Evolutionary conservation across 2,888 invertebrate genomes (phyloP).

Genomic region (Bimastos eiseni): DNA sequence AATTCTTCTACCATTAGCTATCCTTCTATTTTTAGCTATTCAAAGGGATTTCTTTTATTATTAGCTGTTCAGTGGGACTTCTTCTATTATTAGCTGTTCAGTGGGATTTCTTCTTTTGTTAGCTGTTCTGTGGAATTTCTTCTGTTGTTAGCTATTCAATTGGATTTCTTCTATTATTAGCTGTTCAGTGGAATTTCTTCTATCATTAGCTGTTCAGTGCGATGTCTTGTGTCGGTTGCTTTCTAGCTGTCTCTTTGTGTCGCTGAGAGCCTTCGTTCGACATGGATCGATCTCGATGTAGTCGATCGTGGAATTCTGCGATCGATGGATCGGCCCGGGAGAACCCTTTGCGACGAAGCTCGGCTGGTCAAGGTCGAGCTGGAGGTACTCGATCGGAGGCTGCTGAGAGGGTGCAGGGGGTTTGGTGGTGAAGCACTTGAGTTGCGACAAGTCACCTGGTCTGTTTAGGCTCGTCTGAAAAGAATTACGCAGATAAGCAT

Average conservation of each 20-base stretch:
- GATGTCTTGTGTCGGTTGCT: not conserved
- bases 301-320: slow-evolving; percentile 1
- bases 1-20: not conserved
- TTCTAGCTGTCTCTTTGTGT: not conserved
- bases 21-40: too few species aligned
- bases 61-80: not conserved
- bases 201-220: not conserved
- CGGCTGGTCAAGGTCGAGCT: not conserved
- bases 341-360: not conserved
- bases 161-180: not conserved
- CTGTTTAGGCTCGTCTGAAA: not conserved
- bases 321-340: not conserved
- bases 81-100: too few species aligned
- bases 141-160: too few species aligned
- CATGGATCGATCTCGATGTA: slow-evolving; percentile 16
- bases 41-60: not conserved
- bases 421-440: not conserved
- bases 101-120: not conserved
- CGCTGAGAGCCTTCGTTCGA: slow-evolving; percentile 14
- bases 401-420: not conserved
- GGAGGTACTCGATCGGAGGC: not conserved
- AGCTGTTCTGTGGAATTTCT: not conserved
- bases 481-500: not conserved
- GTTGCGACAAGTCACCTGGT: not conserved
- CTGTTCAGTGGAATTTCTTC: not conserved